Conservation (phyloP, 2,888 invertebrate genomes). For the Agrochola circellaris region DNA sequence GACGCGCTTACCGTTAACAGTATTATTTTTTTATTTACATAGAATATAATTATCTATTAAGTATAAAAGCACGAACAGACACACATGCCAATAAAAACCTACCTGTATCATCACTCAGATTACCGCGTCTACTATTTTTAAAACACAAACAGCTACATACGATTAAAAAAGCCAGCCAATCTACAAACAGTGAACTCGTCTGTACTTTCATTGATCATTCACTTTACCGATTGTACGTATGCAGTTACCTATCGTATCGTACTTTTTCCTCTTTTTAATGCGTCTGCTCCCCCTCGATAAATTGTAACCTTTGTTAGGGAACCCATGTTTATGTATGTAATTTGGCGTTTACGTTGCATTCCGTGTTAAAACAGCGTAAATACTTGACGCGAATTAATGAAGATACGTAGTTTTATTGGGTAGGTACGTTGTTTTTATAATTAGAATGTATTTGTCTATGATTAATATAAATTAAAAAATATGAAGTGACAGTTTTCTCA, state of each 20-base stretch:
- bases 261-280: constrained; percentile 79
- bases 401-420: constrained; percentile 30
- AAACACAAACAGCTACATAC: constrained; percentile 6
- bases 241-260: constrained; percentile 53
- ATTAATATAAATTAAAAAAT: background rate
- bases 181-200: constrained; percentile 44
- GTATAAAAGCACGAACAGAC: background rate
- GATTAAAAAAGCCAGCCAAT: constrained; percentile 39
- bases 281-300: constrained; percentile 81
- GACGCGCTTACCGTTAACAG: background rate
- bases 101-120: background rate
- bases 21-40: too few relatives aligned
- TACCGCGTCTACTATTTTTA: constrained; percentile 2
- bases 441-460: constrained; percentile 6
- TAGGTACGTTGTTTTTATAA: constrained; percentile 34
- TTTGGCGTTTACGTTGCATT: constrained; percentile 69
- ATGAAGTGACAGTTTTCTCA: background rate
- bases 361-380: constrained; percentile 47
- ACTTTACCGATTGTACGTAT: constrained; percentile 68
- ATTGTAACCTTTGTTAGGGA: constrained; percentile 83
- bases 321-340: constrained; percentile 83
- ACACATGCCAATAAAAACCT: background rate
- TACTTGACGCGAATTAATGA: constrained; percentile 59
- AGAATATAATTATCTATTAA: background rate
- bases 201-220: constrained; percentile 69